phyloP scores from a whole-genome alignment of 2,113 vertebrate genomes.

The Irena cyanogastra region DNA sequence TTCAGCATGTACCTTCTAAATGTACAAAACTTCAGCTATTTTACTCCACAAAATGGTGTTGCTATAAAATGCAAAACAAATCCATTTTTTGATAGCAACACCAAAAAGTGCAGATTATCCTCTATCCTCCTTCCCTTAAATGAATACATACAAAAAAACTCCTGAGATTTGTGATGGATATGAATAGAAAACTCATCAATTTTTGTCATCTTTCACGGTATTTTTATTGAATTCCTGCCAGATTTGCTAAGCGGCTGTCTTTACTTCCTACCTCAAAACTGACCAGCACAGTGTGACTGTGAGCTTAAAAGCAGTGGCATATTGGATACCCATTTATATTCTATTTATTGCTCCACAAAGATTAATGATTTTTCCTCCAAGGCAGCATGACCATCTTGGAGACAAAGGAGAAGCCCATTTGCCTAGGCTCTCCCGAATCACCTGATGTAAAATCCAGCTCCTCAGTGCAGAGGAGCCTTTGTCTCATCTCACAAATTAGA shows the following conservation, averaged over 20 bases:
- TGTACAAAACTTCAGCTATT: not conserved
- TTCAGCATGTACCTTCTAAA: not conserved
- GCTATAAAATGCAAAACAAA: not conserved
- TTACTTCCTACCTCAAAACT: conserved; percentile 29
- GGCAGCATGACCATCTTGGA: not conserved
- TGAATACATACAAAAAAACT: not conserved
- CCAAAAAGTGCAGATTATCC: not conserved
- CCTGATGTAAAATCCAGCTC: conserved; percentile 54
- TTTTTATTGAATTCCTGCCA: conserved; percentile 50
- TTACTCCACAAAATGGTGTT: not conserved
- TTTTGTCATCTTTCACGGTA: conserved; percentile 14
- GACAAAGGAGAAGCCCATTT: conserved; percentile 21
- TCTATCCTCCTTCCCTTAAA: not conserved
- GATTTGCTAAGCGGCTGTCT: not conserved
- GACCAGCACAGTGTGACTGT: conserved; percentile 24
- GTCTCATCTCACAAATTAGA: not conserved
- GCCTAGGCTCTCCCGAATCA: not conserved
- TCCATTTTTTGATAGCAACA: not conserved
- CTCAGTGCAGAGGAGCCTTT: not conserved
- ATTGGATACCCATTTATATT: conserved; percentile 61
- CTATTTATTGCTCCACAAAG: conserved; percentile 52
- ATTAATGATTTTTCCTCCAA: conserved; percentile 53
- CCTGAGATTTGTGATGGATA: not conserved
- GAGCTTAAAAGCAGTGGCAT: conserved; percentile 42
- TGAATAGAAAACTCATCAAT: conserved; percentile 42